These are phyloP conservation scores for Haliclona indistincta DNA, from an alignment of 37 sponge, comb jelly and placozoan species.

Conservation along the genomic window DNA sequence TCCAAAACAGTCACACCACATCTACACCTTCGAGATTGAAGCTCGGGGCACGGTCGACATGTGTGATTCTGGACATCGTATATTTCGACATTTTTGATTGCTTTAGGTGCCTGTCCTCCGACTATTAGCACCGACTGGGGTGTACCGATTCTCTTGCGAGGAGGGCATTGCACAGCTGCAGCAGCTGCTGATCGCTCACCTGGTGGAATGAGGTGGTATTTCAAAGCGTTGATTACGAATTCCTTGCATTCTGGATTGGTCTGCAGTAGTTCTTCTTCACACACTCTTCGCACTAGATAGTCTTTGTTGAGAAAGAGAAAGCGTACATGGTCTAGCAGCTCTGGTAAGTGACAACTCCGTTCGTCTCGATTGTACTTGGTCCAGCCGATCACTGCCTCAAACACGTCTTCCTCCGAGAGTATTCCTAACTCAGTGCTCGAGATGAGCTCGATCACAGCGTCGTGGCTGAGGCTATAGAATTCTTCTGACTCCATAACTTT, in stretches of 20 bases:
- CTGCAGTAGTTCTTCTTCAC: conserved; percentile 52
- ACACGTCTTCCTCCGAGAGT: conserved; percentile 82
- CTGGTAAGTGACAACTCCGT: conserved; percentile 30
- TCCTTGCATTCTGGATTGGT: conserved; percentile 70
- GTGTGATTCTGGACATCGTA: conserved; percentile 56
- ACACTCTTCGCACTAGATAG: conserved; percentile 48
- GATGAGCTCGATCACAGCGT: conserved; percentile 66
- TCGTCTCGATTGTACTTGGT: conserved; percentile 57
- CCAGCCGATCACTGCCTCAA: conserved; percentile 86
- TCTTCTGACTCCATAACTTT: conserved; percentile 81
- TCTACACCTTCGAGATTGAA: conserved; percentile 78
- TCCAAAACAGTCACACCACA: conserved; percentile 85
- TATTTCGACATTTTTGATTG: conserved; percentile 74
- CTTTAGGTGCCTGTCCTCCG: conserved; percentile 96
- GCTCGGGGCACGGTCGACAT: conserved; percentile 58
- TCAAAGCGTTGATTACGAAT: conserved; percentile 85
- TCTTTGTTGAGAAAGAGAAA: conserved; percentile 32
- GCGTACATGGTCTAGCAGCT: conserved; percentile 39
- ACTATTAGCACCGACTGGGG: conserved; percentile 80
- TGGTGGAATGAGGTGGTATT: conserved; percentile 74
- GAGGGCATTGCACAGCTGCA: not conserved
- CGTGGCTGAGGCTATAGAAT: conserved; percentile 47
- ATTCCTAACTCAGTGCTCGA: conserved; percentile 82
- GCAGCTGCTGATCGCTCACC: not conserved
- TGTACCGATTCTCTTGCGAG: conserved; percentile 75